Percentiles rank a stretch among this genome's conserved stretches.
These are phyloP conservation scores for Mionectes olivaceus DNA, from an alignment of 2,797 vertebrate genomes.

Conservation along the genomic window DNA sequence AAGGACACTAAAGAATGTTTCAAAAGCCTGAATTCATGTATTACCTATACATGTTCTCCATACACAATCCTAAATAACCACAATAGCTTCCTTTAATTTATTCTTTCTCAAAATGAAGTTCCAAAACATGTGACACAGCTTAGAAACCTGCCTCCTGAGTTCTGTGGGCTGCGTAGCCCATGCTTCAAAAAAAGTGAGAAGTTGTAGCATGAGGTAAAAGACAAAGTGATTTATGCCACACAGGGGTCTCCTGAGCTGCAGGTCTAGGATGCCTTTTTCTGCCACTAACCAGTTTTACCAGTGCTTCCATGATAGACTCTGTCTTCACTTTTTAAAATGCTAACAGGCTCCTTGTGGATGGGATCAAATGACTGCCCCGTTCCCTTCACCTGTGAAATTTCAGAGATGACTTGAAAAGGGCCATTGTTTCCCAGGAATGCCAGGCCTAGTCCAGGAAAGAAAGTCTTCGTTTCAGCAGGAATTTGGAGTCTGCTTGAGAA, in stretches of 20 bases:
- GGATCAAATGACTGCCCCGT: conserved; percentile 87
- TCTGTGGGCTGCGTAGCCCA: not conserved
- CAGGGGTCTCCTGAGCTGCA: conserved; percentile 26
- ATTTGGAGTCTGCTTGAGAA: conserved; percentile 94
- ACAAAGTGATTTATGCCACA: conserved; percentile 50
- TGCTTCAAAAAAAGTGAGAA: not conserved
- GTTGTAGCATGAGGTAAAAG: not conserved
- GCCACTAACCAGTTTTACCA: conserved; percentile 60
- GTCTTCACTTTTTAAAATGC: conserved; percentile 73
- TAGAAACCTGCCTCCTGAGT: not conserved
- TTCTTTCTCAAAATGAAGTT: not conserved
- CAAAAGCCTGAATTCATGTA: not conserved
- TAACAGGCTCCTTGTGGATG: conserved; percentile 74
- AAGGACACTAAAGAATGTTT: not conserved
- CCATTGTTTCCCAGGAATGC: conserved; percentile 96
- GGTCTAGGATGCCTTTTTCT: conserved; percentile 57
- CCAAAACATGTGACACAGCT: not conserved
- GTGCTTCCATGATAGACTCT: conserved; percentile 67
- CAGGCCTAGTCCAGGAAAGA: conserved; percentile 88
- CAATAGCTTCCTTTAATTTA: not conserved
- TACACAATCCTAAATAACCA: not conserved
- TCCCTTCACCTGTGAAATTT: conserved; percentile 98
- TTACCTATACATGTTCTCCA: not conserved
- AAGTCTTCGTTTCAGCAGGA: conserved; percentile 94
- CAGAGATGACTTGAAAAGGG: conserved; percentile 91